These are phyloP conservation scores for Zosterops japonicus DNA, from an alignment of 2,113 vertebrate genomes.

Conservation along the genomic window DNA sequence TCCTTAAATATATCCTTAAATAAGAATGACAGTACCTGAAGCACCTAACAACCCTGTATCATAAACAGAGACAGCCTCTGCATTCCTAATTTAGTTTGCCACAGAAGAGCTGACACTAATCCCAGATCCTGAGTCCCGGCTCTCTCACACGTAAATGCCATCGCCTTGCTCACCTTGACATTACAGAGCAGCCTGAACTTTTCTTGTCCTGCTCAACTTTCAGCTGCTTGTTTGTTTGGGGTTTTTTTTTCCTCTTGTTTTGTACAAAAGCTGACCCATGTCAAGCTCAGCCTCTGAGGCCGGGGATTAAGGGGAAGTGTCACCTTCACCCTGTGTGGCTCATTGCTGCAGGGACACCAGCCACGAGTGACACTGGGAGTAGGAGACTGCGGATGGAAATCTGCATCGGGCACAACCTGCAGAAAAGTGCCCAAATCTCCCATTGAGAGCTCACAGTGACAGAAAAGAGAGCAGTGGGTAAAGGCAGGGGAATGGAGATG, in stretches of 20 bases:
- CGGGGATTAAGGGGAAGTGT: background rate
- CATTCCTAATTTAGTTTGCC: conserved; percentile 59
- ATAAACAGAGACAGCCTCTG: conserved; percentile 57
- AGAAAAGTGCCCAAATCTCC: background rate
- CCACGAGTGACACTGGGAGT: rapidly evolving
- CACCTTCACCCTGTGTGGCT: background rate
- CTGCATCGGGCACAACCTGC: background rate
- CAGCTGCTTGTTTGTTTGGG: background rate
- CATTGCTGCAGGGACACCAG: background rate
- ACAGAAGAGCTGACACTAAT: conserved; percentile 66
- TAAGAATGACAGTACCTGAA: conserved; percentile 65
- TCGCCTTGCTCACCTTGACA: conserved; percentile 53
- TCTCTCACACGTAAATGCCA: conserved; percentile 41
- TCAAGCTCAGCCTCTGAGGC: background rate
- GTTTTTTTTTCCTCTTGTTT: background rate
- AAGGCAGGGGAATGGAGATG: background rate
- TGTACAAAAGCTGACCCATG: background rate
- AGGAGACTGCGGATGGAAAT: background rate
- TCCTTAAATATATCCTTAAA: conserved; percentile 67
- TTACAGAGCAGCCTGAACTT: conserved; percentile 23
- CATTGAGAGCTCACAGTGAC: background rate
- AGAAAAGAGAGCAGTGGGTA: background rate
- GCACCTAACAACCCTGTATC: conserved; percentile 46
- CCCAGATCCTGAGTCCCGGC: conserved; percentile 13
- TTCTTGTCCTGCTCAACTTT: conserved; percentile 30